Evolutionary conservation across 2,888 invertebrate species (phyloP), one percentile per base, ranked within the genome.

Genomic region (Tachystola acroxantha): DNA sequence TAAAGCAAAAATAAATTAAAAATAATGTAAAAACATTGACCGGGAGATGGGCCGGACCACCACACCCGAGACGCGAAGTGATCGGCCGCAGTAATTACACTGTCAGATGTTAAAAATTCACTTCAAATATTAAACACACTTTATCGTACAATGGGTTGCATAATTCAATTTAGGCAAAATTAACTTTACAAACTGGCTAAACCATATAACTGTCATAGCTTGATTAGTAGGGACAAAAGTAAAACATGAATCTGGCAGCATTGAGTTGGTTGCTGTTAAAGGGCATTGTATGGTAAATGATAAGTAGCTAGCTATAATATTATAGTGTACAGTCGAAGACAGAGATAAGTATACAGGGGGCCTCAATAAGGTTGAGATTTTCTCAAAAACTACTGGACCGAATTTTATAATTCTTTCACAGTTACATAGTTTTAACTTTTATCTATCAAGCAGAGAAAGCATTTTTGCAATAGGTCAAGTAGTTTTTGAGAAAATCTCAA

Each of bases 11-110:
- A 75, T 70, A 74, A 73, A 77, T 73, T 75, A 67, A 76, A 75
- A 80, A 73, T 74, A 73, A 72, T 57, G 75, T 70, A 76, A 80
- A 79, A 84, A 80, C 71, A 77, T 64, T 72, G 73, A 73, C 72
- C 69, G 70, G 64, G 67, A 72, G 75, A 79, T 81, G 84, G 76
- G 72, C 54, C 46, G 77, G 60, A 50, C 65, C 65, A 71, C 70
- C 78, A 74, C 81, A 70, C 80, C 76, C 76, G 48, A 55, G 58
- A 57, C 52, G 61, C 48, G 60, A 55, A 72, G 62, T 71, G 73
- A 78, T 74, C 71, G 69, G 62, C 68, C 65, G 64, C 58, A 61
- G 62, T 77, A 80, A 81, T 81, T 81, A 81, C 64, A 64, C 74
- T 76, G 79, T 79, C 78, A 77, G 77, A 57, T 55, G 58, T 59